Conservation (phyloP, 1,140 invertebrate genomes). For the Temnothorax nylanderi region DNA sequence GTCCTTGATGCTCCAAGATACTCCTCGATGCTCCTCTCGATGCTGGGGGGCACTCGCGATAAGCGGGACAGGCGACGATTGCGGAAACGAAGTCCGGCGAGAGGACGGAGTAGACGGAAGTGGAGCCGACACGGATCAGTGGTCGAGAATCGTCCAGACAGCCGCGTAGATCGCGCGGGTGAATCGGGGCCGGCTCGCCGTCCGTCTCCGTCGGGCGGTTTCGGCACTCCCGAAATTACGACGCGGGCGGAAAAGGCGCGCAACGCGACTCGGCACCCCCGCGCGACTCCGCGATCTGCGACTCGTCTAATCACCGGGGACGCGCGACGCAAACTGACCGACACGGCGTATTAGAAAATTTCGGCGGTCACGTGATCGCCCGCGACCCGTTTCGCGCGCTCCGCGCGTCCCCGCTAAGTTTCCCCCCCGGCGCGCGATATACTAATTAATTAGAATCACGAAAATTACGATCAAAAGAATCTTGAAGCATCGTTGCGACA, state of each 20-base stretch:
- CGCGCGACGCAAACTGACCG: not conserved
- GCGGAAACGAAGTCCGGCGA: not conserved
- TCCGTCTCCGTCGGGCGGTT: not conserved
- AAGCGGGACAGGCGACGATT: not conserved
- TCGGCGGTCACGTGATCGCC: not conserved
- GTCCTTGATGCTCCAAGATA: too few relatives aligned
- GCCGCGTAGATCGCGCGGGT: too few relatives aligned
- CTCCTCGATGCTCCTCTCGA: not conserved
- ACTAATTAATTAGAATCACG: not conserved
- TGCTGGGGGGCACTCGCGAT: not conserved
- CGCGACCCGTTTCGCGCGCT: not conserved
- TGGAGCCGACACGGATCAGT: not conserved
- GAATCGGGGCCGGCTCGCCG: too few relatives aligned
- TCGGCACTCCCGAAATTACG: not conserved
- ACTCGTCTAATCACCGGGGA: not conserved
- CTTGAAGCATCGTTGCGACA: not conserved
- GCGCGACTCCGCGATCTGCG: too few relatives aligned
- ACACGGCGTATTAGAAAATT: constrained; percentile 1
- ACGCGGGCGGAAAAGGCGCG: not conserved
- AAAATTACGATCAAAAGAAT: not conserved
- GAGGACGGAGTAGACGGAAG: not conserved
- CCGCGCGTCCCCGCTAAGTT: not conserved
- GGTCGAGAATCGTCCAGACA: not conserved
- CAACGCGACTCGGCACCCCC: not conserved
- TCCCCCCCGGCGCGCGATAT: not conserved